A percentile compares a stretch with the other conserved stretches of the same genome.
phyloP scores from a whole-genome alignment of 2,888 invertebrate genomes.

The Melinaea marsaeus region DNA sequence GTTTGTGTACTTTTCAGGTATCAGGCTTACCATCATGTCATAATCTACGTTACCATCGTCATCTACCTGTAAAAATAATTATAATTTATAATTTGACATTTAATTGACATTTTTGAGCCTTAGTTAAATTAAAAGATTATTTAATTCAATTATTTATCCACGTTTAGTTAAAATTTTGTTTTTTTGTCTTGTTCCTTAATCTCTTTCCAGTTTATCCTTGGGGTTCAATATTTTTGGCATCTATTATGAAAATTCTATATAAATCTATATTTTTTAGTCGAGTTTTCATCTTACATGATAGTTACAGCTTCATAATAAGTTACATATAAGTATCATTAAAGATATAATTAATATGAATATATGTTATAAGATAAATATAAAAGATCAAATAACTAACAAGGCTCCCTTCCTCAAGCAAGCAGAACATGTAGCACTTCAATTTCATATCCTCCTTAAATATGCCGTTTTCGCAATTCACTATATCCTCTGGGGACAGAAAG shows the following conservation, averaged over 20 bases:
- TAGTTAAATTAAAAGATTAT: background rate
- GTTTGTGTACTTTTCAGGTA: slow-evolving; percentile 64
- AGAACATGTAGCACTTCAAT: slow-evolving; percentile 78
- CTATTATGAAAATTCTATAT: too few species aligned
- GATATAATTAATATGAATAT: too few species aligned
- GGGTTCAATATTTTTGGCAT: too few species aligned
- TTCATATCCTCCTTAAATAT: slow-evolving; percentile 75
- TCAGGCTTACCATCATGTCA: slow-evolving; percentile 68
- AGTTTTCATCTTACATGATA: too few species aligned
- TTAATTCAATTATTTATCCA: too few species aligned
- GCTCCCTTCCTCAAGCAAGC: slow-evolving; percentile 72
- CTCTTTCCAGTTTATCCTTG: too few species aligned
- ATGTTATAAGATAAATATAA: too few species aligned
- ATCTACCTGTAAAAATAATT: slow-evolving; percentile 49
- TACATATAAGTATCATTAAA: too few species aligned
- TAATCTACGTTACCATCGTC: slow-evolving; percentile 66
- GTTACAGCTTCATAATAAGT: too few species aligned
- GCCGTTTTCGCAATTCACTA: slow-evolving; percentile 75
- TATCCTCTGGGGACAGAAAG: slow-evolving; percentile 73
- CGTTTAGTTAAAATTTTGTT: too few species aligned
- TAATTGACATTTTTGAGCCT: background rate
- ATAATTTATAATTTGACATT: background rate
- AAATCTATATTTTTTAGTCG: too few species aligned
- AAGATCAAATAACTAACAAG: slow-evolving; percentile 64
- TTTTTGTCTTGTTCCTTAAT: too few species aligned